phyloP scores from a whole-genome alignment of 2,113 vertebrate genomes.

The Syngnathus scovelli region DNA sequence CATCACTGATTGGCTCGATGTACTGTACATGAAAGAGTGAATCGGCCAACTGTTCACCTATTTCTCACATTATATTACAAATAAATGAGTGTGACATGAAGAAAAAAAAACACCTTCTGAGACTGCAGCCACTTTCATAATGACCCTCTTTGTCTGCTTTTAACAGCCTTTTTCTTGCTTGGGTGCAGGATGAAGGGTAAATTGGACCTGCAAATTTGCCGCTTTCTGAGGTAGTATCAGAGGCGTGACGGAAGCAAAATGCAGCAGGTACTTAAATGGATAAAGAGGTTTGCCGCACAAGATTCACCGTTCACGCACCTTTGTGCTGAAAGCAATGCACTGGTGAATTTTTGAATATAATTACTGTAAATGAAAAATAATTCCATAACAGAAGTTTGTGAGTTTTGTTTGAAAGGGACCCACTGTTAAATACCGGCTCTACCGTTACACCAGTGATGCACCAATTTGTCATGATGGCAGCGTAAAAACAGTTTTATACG shows the following conservation, averaged over 20 bases:
- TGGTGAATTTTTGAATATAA: neutral
- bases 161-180: neutral
- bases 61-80: conserved; percentile 2
- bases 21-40: neutral
- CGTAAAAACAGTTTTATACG: conserved; percentile 1
- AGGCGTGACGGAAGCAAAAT: neutral
- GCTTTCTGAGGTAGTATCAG: neutral
- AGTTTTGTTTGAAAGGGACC: conserved; percentile 9
- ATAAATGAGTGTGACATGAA: neutral
- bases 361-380: neutral
- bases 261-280: neutral
- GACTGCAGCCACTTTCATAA: neutral
- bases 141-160: neutral
- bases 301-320: neutral
- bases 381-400: neutral
- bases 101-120: neutral
- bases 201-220: neutral
- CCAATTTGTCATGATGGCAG: neutral
- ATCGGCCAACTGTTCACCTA: neutral
- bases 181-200: neutral
- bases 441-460: neutral
- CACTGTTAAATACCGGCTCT: neutral
- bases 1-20: neutral
- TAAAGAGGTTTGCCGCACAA: neutral
- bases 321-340: neutral